Base-by-base conservation (phyloP, 1,140 invertebrate genomes). In the Eumeta japonica region DNA sequence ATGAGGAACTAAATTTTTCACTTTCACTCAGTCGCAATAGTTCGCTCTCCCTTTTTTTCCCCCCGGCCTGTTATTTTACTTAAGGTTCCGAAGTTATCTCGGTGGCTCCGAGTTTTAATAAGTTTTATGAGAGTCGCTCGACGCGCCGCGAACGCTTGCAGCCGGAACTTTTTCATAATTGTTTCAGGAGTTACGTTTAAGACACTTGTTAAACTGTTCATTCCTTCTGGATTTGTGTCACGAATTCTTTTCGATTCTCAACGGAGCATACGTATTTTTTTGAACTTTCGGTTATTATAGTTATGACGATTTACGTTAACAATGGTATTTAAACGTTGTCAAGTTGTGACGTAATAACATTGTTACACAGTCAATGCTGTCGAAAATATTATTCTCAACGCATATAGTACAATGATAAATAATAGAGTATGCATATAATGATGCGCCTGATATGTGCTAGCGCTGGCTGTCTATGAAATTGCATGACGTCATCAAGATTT, bases 151-250 rank as follows among this genome's bases (percentile, higher is more conserved):
- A 54, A 61, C 66, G 68, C 60, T 54, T 53, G 52, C 56, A 51
- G 48, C 63, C 61, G 62, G 56, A 74, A 71, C 63, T 74, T 74
- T 67, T 67, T 68, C 63, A 63, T 74, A 74, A 74, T 74, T 74
- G 68, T 74, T 74, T 74, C 62, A 54, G 49, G 59, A 68, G n/a
- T 24, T n/a, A 24, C 20, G 5, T 24, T n/a, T 5, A 24, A 24
- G 20, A 24, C 20, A 24, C n/a, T 24, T 24, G 5, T 7, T 24
- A 24, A 24, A n/a, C n/a, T n/a, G n/a, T n/a, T n/a, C n/a, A n/a
- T n/a, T n/a, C n/a, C n/a, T n/a, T n/a, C n/a, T n/a, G n/a, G n/a
- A n/a, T n/a, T n/a, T n/a, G n/a, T n/a, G n/a, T n/a, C n/a, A n/a
- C n/a, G n/a, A n/a, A n/a, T n/a, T n/a, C n/a, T n/a, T n/a, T n/a